Evolutionary conservation across 23 tunicate genomes (phyloP), one percentile per base, ranked within the genome.

Genomic region (Oikopleura vanhoeffeni): DNA sequence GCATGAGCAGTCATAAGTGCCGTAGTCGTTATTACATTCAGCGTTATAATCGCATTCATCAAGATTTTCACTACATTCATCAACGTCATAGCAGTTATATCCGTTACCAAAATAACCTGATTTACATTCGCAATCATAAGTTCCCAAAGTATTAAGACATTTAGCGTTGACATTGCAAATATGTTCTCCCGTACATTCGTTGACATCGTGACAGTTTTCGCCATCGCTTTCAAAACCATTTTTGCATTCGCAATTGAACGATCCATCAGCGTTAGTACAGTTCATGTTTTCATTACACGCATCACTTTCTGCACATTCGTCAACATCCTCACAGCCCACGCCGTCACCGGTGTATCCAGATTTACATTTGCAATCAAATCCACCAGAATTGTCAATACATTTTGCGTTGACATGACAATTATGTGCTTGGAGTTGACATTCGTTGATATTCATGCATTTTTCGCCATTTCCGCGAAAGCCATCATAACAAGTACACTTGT

Each of bases 291-390:
- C 32, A 38, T 38, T 32, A 30, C 79, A 71, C 3, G 2, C 32
- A 38, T 71, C 35, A 71, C 79, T 38, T 13, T 8, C 18, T 2
- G 79, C 79, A 71, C 79, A 71, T 71, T 71, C 79, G 35, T 71
- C 35, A 30, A 71, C 32, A 38, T 71, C 79, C 38, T 24, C 35
- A 38, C 79, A 71, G 27, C 32, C 35, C 34, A 18, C 79, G 35
- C 79, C 79, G 4, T 71, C 79, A 28, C 38, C 13, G 24, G 24
- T 27, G 85, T n/a, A 83, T 83, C 57, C 57, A 24, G 28, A 2
- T 13, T 32, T 85, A 60, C 88, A n/a, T 4, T 41, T 38, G 83
- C 87, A 86, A 40, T 4, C 39, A 85, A 84, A 84, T n/a, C 75
- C 64, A n/a, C 85, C 83, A 35, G 32, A 40, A 2, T 40, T 33